A percentile compares a stretch with the other conserved stretches of the same genome.
Conservation (phyloP, 2,888 invertebrate genomes). For the Aelia acuminata region DNA sequence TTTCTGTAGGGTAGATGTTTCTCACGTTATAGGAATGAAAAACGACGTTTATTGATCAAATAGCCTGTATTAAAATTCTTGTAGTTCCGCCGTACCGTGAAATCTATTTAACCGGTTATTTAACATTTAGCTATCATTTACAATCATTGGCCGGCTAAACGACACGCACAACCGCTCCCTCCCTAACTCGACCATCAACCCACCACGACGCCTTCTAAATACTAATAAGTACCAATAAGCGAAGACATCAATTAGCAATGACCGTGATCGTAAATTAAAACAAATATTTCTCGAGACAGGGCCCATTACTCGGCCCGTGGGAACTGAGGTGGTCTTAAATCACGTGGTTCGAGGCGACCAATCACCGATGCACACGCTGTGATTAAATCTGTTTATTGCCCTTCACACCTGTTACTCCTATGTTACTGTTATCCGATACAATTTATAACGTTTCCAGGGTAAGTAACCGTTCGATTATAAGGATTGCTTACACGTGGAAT, state of each 20-base stretch:
- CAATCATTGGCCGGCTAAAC: background rate
- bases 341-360: constrained; percentile 3
- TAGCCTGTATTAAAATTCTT: background rate
- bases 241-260: constrained; percentile 26
- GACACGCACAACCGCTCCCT: background rate
- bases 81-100: background rate
- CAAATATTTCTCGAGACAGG: constrained; percentile 23
- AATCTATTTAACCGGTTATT: background rate
- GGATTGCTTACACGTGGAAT: background rate
- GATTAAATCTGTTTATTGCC: constrained; percentile 30
- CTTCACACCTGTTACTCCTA: constrained; percentile 9
- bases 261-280: constrained; percentile 28
- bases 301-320: constrained; percentile 46
- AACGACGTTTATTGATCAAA: background rate
- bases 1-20: background rate
- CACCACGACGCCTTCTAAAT: constrained; percentile 8
- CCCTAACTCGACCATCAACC: background rate
- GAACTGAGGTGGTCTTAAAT: constrained; percentile 7
- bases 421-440: background rate
- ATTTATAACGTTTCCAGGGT: background rate
- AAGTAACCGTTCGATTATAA: background rate
- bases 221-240: constrained; percentile 14
- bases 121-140: background rate
- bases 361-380: constrained; percentile 39
- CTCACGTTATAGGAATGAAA: background rate